Base-by-base conservation (phyloP, 2,888 invertebrate genomes). In the Leuctra nigra region DNA sequence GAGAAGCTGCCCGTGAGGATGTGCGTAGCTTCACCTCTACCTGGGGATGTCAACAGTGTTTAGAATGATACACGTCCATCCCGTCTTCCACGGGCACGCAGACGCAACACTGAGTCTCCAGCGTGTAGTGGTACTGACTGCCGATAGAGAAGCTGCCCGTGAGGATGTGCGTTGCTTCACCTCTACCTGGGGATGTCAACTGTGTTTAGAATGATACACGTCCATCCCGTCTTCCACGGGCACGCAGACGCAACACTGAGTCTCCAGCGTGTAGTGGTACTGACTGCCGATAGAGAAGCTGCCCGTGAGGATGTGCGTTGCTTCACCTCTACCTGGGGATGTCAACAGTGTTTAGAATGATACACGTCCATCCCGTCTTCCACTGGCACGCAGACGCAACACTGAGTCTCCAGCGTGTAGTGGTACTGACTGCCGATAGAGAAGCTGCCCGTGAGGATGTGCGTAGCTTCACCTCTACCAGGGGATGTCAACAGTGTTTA, bases 221-320 rank as follows among this genome's bases (percentile, higher is more conserved):
- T 29, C 11, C 29, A 87, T 70, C 0, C 84, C 85, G 62, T 86
- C 85, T 68, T 90, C 89, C 18, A 76, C 76, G 0, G 86, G 88
- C 18, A 80, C 69, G 13, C 77, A 82, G 1, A 86, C 75, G 58
- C 83, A 81, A 0, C 78, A 77, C 38, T 86, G 85, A 0, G 86
- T 80, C 65, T 90, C 90, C 84, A 90, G 83, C 13, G 81, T 80
- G 64, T 80, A 87, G 68, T 89, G 89, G 68, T 83, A 86, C 66
- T 90, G 29, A 11, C 29, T 29, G 29, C 11, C 11, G 29, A 6
- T 29, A 29, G 29, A 29, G 29, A 41, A 9, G 41, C 6, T 41
- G 6, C 6, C 41, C 41, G 18, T 16, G 18, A 4, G 18, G n/a
- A n/a, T n/a, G n/a, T n/a, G n/a, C 13, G 13, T 35, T 35, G 13